Percentiles rank a stretch among this genome's conserved stretches.
phyloP scores from a whole-genome alignment of 2,113 vertebrate species.

The Coreoperca whiteheadi region DNA sequence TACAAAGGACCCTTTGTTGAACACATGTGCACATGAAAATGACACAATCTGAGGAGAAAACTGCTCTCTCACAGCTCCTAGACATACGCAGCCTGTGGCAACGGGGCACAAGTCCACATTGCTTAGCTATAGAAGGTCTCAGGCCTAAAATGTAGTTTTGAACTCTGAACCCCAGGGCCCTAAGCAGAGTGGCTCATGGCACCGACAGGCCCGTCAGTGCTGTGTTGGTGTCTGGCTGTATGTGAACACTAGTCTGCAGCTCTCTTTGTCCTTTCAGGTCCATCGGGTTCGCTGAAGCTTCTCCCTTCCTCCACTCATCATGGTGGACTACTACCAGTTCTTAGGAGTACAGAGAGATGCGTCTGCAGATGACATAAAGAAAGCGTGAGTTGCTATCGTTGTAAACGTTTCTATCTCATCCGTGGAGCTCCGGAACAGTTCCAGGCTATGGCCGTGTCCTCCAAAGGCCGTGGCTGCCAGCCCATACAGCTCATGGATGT shows the following conservation, averaged over 20 bases:
- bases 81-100: not conserved
- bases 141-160: not conserved
- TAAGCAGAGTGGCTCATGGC: too few relatives aligned
- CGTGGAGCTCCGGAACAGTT: not conserved
- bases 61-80: not conserved
- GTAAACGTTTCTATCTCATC: not conserved
- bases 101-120: not conserved
- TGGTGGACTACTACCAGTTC: conserved; percentile 97
- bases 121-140: not conserved
- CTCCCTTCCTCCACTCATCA: conserved; percentile 78
- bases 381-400: conserved; percentile 89
- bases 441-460: too few relatives aligned
- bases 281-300: conserved; percentile 14
- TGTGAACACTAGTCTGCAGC: not conserved
- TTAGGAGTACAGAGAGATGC: conserved; percentile 91
- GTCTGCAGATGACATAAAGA: conserved; percentile 95
- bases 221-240: not conserved
- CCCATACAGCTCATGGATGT: not conserved
- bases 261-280: conserved; percentile 33
- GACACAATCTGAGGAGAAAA: not conserved
- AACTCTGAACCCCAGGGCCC: not conserved
- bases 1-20: conserved; percentile 19
- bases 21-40: not conserved
- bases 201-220: not conserved
- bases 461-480: not conserved